Conservation (phyloP, 2,797 vertebrate species). For the Muscicapa striata region DNA sequence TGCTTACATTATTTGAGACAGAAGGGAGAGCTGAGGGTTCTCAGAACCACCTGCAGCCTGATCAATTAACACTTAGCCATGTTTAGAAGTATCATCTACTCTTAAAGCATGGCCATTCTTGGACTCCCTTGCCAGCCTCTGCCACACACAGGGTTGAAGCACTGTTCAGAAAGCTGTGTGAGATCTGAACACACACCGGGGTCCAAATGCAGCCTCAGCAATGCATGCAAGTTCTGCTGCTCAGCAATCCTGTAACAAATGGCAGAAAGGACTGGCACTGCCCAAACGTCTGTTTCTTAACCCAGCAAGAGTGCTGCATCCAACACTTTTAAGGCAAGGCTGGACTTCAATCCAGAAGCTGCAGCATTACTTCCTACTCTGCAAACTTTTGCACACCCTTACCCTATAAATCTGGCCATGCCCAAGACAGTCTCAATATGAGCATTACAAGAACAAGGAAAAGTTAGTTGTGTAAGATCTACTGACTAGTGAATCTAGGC, state of each 20-base stretch:
- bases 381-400: background rate
- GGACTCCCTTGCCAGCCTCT: background rate
- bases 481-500: background rate
- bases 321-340: background rate
- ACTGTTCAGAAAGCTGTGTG: background rate
- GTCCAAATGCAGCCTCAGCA: background rate
- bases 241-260: background rate
- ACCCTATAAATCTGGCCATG: background rate
- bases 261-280: background rate
- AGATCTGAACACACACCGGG: background rate
- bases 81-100: background rate
- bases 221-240: fast-evolving
- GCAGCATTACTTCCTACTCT: background rate
- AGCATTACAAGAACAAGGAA: background rate
- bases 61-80: background rate
- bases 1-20: background rate
- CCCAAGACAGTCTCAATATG: background rate
- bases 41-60: background rate
- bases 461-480: background rate
- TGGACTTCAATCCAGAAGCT: background rate
- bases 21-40: background rate
- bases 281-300: background rate
- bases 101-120: background rate
- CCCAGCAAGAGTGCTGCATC: background rate
- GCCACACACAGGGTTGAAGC: background rate